Evolutionary conservation across 1,140 invertebrate species (phyloP).

Genomic region (Caenorhabditis inopinata): DNA sequence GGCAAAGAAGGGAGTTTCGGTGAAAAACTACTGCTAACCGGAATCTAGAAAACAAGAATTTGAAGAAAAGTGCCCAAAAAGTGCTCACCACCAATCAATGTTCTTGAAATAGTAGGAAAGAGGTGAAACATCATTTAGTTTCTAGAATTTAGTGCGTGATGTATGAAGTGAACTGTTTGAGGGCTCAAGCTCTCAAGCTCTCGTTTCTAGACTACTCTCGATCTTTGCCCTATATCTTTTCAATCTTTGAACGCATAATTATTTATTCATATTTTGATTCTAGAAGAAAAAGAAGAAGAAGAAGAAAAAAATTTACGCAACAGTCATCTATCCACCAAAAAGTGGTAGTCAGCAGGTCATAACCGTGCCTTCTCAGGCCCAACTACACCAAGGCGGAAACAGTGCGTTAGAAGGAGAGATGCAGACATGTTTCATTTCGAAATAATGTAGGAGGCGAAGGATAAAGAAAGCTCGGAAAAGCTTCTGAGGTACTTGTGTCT

Average conservation of each 20-base stretch:
- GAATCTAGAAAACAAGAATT: too few species aligned
- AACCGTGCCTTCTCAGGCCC: not conserved
- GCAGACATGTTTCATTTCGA: constrained; percentile 7
- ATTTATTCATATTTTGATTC: not conserved
- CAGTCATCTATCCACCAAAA: not conserved
- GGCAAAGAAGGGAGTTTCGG: too few species aligned
- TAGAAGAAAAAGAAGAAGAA: too few species aligned
- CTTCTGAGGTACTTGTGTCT: constrained; percentile 27
- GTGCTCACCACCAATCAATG: too few species aligned
- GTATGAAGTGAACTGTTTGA: constrained; percentile 15
- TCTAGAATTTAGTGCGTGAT: too few species aligned
- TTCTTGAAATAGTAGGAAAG: too few species aligned
- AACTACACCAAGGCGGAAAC: constrained; percentile 15
- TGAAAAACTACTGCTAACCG: too few species aligned
- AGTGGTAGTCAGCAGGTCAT: not conserved
- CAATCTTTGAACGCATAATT: not conserved
- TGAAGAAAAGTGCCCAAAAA: too few species aligned
- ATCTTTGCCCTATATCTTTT: constrained; percentile 2
- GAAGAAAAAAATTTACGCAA: not conserved
- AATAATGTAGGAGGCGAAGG: constrained; percentile 20
- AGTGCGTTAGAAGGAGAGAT: not conserved
- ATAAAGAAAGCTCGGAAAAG: not conserved
- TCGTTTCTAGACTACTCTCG: not conserved
- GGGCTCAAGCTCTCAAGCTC: not conserved
- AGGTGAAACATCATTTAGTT: too few species aligned